Evolutionary conservation across 1,140 invertebrate genomes (phyloP).

Genomic region (Pachypsylla venusta): DNA sequence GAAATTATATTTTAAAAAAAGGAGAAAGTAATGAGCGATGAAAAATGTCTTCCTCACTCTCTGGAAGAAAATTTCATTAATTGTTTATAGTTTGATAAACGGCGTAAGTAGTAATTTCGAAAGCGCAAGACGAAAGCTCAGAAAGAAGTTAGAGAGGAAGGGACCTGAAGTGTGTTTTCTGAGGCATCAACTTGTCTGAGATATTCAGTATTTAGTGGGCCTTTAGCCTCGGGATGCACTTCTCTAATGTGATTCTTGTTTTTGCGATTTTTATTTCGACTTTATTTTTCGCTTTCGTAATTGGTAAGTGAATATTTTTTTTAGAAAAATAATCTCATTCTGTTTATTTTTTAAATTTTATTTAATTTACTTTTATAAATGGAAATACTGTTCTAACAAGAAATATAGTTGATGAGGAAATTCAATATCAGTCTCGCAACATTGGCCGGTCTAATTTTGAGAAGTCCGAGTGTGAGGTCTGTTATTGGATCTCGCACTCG

Average conservation of each 20-base stretch:
- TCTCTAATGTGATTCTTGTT: not conserved
- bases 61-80: constrained; percentile 3
- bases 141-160: not conserved
- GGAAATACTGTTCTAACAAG: not conserved
- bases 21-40: too few species aligned
- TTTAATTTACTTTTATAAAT: not conserved
- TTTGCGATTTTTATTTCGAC: not conserved
- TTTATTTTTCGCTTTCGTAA: not conserved
- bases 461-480: not conserved
- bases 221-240: not conserved
- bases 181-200: constrained; percentile 2
- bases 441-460: not conserved
- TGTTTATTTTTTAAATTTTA: not conserved
- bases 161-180: not conserved
- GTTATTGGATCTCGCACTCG: too few species aligned
- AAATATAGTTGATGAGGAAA: too few species aligned
- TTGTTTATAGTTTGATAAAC: constrained; percentile 10
- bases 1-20: too few species aligned
- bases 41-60: too few species aligned
- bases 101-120: not conserved
- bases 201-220: not conserved
- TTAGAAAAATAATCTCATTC: not conserved
- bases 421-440: too few species aligned
- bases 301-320: not conserved
- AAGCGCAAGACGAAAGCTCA: not conserved